Evolutionary conservation across 2,797 vertebrate genomes (phyloP).

Genomic region (Coregonus suidteri): DNA sequence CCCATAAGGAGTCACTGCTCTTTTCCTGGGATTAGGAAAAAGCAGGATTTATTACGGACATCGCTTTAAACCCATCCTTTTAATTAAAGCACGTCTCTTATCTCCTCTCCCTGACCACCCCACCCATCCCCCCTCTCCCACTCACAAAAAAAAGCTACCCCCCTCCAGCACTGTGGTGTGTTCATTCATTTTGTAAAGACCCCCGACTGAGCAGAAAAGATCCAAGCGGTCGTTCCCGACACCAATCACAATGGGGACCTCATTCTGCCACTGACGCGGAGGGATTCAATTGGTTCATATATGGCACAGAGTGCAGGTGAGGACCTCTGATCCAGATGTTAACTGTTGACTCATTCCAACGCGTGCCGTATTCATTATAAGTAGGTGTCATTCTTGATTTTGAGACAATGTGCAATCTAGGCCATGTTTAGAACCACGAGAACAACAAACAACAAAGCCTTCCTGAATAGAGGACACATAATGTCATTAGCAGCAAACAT

Average conservation of each 20-base stretch:
- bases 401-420: background rate
- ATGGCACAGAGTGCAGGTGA: constrained; percentile 34
- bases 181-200: background rate
- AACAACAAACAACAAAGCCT: background rate
- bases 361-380: constrained; percentile 28
- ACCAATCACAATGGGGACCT: constrained; percentile 51
- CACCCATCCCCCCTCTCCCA: background rate
- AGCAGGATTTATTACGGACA: constrained; percentile 63
- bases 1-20: constrained; percentile 45
- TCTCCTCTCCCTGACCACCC: constrained; percentile 27
- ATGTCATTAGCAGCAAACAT: background rate
- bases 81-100: constrained; percentile 67
- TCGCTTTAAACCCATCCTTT: constrained; percentile 59
- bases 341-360: constrained; percentile 44
- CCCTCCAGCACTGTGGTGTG: background rate
- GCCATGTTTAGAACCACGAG: background rate
- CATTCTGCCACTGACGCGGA: background rate
- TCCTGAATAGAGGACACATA: background rate
- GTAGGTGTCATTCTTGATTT: background rate
- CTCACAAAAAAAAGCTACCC: constrained; percentile 3
- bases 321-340: constrained; percentile 38
- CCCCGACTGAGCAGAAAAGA: constrained; percentile 47
- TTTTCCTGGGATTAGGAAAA: constrained; percentile 61
- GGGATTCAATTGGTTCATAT: constrained; percentile 46
- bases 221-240: constrained; percentile 24